Evolutionary conservation across 2,888 invertebrate genomes (phyloP).

Genomic region (Cataglyphis cursor): DNA sequence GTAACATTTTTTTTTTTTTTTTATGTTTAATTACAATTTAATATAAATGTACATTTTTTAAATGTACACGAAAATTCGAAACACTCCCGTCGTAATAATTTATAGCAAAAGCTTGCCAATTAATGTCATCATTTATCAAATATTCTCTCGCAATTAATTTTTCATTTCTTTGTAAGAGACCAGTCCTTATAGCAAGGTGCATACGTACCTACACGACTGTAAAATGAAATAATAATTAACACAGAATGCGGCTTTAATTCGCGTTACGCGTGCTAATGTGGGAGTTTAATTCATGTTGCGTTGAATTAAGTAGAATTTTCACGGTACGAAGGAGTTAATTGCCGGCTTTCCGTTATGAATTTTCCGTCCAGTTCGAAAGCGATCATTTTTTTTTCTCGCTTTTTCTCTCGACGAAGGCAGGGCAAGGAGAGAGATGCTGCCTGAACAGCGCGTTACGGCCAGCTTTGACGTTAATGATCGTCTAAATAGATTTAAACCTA

Average conservation of each 20-base stretch:
- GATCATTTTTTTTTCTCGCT: slow-evolving; percentile 30
- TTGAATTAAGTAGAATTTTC: slow-evolving; percentile 54
- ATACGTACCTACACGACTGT: not conserved
- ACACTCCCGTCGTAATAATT: not conserved
- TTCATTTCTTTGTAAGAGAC: slow-evolving; percentile 4
- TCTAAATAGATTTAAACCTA: slow-evolving; percentile 53
- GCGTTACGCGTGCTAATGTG: slow-evolving; percentile 30
- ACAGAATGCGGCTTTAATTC: slow-evolving; percentile 36
- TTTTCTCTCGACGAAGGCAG: slow-evolving; percentile 30
- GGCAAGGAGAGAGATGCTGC: not conserved
- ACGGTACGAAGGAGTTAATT: slow-evolving; percentile 45
- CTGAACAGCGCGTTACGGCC: slow-evolving; percentile 40
- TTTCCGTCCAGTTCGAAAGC: slow-evolving; percentile 48
- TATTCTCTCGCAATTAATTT: not conserved
- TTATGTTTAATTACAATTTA: not conserved
- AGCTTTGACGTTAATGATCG: slow-evolving; percentile 53
- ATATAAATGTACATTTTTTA: not conserved
- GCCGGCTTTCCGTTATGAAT: slow-evolving; percentile 50
- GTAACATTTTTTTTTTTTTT: not conserved
- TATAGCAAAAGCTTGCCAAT: not conserved
- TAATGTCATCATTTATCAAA: not conserved
- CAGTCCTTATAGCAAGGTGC: not conserved
- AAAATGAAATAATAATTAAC: slow-evolving; percentile 44
- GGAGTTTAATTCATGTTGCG: slow-evolving; percentile 43
- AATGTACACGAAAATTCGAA: not conserved